Evolutionary conservation across 2,113 vertebrate species (phyloP), one percentile per base, ranked within the genome.

Genomic region (Leptobrachium leishanense): DNA sequence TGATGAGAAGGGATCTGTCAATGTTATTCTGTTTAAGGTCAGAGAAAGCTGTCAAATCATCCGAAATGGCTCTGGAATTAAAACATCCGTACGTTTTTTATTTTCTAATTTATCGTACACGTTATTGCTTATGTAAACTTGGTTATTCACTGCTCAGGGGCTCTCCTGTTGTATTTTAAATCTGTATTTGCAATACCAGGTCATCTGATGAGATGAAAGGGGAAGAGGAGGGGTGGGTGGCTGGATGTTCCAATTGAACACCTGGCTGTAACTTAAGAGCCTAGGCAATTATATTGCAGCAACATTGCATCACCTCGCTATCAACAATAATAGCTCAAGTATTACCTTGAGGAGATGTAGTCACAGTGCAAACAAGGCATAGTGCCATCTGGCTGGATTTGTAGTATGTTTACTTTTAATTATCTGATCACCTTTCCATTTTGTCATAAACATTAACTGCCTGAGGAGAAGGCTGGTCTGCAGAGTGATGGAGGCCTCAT

Each of bases 241-340:
- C 41, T 68, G 43, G 78, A 54, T 68, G 70, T 72, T 73, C 50
- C 64, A 50, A 31, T 66, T 80, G 72, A 81, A 81, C 78, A 81
- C 78, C 78, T 81, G 78, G 64, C 72, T 68, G 78, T 74, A 81
- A 81, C 65, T 62, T 74, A 68, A 74, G 78, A 74, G 72, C 72
- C 43, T 72, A 68, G 54, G 78, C 72, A 81, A 81, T 81, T 81
- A 74, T 72, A 74, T 81, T 81, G 78, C 71, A 74, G 73, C 57
- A 81, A 74, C 78, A 81, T 81, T 81, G 78, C 78, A 74, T 74
- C 78, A 74, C 72, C 72, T 68, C 53, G 2, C 78, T 74, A 74
- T 81, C 78, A 81, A 81, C 72, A 81, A 81, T 68, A 81, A 81
- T 81, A 74, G 78, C 67, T 81, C 64, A 74, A 81, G 78, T 74